phyloP scores from a whole-genome alignment of 2,797 vertebrate species.

The Crenichthys baileyi region DNA sequence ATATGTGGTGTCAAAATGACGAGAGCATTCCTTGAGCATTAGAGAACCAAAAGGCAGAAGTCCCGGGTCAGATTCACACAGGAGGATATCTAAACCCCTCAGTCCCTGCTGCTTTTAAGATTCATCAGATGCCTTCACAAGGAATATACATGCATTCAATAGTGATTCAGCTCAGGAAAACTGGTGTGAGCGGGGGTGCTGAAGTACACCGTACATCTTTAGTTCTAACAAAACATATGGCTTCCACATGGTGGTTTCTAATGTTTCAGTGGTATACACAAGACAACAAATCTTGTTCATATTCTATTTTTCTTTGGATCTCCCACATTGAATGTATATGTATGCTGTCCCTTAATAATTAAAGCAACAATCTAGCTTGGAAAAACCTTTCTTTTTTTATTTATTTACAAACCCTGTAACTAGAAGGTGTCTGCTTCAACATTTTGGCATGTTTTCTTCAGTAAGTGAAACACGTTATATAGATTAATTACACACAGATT shows the following conservation, averaged over 20 bases:
- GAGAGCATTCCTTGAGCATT: constrained; percentile 47
- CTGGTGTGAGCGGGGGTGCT: constrained; percentile 23
- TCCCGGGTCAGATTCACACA: constrained; percentile 52
- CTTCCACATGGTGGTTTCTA: constrained; percentile 34
- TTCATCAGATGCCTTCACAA: constrained; percentile 50
- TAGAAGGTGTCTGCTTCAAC: background rate
- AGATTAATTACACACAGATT: background rate
- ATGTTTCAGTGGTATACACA: constrained; percentile 11
- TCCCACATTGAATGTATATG: background rate
- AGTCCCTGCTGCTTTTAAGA: constrained; percentile 49
- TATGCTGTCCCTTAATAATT: background rate
- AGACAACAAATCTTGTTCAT: background rate
- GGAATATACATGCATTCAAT: constrained; percentile 39
- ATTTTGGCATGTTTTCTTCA: background rate
- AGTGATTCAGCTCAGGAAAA: constrained; percentile 42
- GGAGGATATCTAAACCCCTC: constrained; percentile 42
- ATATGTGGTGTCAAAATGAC: constrained; percentile 57
- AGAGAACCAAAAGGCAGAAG: constrained; percentile 46
- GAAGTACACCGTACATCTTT: constrained; percentile 15
- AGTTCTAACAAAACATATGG: constrained; percentile 51
- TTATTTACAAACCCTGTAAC: background rate
- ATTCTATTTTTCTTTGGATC: background rate
- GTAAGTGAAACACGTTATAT: background rate
- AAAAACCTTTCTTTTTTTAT: background rate
- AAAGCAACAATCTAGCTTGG: background rate